Base-by-base conservation (phyloP, 1,140 invertebrate genomes). In the Bombus superbus region DNA sequence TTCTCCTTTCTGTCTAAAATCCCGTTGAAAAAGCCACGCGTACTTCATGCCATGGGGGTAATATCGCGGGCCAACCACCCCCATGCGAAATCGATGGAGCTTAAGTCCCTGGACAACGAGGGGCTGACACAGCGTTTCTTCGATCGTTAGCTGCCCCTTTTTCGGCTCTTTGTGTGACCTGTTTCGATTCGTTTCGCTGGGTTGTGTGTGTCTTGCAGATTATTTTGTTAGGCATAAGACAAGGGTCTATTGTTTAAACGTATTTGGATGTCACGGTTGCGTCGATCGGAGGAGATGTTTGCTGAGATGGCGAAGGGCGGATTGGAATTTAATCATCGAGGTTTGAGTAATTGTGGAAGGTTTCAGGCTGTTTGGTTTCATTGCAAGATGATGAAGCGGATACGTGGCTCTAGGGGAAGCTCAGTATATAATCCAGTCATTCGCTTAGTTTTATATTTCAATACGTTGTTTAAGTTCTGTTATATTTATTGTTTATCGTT, bases 51-150 rank as follows among this genome's bases (percentile, higher is more conserved):
- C 74, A 85, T 62, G 74, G 85, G 68, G 80, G 76, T 91, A 92
- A 92, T 91, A 92, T 92, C 85, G 83, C 73, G 82, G 69, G 38
- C 72, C 44, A 35, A 82, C 76, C 79, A 84, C 77, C 85, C 86
- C 87, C 89, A 92, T 94, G 91, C 86, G 86, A 93, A 94, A 94
- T 94, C 94, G 94, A 94, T 94, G 89, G 92, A 94, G 94, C 94
- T 92, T 94, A 93, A 93, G 89, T 90, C 91, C 92, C 91, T 91
- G 92, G 90, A 88, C 85, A 87, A 79, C 85, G 81, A 85, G 83
- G 53, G 85, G 85, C 79, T 85, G 86, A 40, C 74, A 42, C 53
- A 62, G 74, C 80, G 76, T 74, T 74, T n/a, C 82, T 47, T 81
- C 78, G 64, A 62, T 71, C 64, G 89, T 84, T 53, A 59, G n/a